phyloP scores from a whole-genome alignment of 1,140 invertebrate genomes.

The Cotesia vestalis region DNA sequence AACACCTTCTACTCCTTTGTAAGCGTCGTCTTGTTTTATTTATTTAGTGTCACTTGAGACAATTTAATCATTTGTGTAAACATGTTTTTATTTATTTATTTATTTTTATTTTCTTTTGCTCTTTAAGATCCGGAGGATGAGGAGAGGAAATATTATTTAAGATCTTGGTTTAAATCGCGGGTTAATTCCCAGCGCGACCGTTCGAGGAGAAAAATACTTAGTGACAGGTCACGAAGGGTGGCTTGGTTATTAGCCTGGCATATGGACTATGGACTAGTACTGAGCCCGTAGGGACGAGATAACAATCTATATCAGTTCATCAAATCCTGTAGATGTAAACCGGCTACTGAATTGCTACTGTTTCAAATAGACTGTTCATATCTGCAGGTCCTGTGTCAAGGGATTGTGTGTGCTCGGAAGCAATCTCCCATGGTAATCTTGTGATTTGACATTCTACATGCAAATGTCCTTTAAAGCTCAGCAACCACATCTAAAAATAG shows the following conservation, averaged over 20 bases:
- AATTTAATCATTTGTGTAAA: not conserved
- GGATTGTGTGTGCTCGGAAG: conserved; percentile 45
- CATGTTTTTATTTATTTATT: not conserved
- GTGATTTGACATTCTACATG: conserved; percentile 27
- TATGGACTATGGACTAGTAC: conserved; percentile 62
- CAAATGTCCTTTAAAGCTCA: conserved; percentile 36
- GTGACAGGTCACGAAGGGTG: conserved; percentile 58
- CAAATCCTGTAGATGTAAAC: conserved; percentile 33
- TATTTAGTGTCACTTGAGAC: not conserved
- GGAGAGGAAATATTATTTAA: not conserved
- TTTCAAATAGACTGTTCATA: conserved; percentile 48
- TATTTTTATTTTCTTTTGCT: too few relatives aligned
- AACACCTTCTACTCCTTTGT: conserved; percentile 16
- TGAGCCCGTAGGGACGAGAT: conserved; percentile 60
- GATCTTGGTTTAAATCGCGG: not conserved
- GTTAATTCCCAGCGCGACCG: conserved; percentile 54
- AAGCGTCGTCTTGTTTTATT: conserved; percentile 11
- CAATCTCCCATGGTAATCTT: conserved; percentile 34
- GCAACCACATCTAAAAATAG: too few relatives aligned
- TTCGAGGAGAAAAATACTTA: conserved; percentile 64
- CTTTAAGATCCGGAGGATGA: too few relatives aligned
- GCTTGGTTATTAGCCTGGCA: conserved; percentile 59
- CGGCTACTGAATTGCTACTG: conserved; percentile 29
- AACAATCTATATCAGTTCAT: conserved; percentile 46
- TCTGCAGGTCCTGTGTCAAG: conserved; percentile 62